Evolutionary conservation across 64 coral and sea anemone species (phyloP).

Genomic region (Catalaphyllia jardinei): DNA sequence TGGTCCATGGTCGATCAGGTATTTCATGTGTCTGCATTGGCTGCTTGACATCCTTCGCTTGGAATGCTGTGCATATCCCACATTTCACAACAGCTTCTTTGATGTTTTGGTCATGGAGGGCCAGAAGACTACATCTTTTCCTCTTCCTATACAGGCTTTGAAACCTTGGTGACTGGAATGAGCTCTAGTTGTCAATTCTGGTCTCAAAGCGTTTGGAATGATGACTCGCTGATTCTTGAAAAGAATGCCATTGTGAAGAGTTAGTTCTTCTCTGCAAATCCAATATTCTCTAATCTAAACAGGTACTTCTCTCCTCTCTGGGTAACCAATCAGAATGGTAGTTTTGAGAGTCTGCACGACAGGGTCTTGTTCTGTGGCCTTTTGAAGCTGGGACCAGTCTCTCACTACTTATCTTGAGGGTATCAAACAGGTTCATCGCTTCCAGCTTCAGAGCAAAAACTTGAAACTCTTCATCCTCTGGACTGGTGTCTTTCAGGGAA

Average conservation of each 20-base stretch:
- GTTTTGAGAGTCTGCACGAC: slow-evolving; percentile 41
- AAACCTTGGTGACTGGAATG: background rate
- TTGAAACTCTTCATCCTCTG: too few relatives aligned
- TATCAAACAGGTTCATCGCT: slow-evolving; percentile 20
- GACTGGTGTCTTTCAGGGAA: too few relatives aligned
- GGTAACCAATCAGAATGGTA: slow-evolving; percentile 51
- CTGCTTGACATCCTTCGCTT: too few relatives aligned
- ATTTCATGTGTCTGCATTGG: too few relatives aligned
- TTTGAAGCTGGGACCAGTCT: slow-evolving; percentile 57
- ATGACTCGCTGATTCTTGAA: too few relatives aligned
- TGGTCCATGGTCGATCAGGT: too few relatives aligned
- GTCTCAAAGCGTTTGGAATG: too few relatives aligned
- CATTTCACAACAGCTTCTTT: slow-evolving; percentile 50
- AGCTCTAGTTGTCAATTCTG: too few relatives aligned
- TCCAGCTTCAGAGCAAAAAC: slow-evolving; percentile 42
- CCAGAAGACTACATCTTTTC: too few relatives aligned
- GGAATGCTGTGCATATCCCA: slow-evolving; percentile 44
- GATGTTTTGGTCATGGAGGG: too few relatives aligned
- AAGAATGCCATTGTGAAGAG: slow-evolving; percentile 51
- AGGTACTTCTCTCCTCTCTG: slow-evolving; percentile 29
- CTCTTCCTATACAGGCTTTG: too few relatives aligned
- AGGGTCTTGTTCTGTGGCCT: slow-evolving; percentile 57
- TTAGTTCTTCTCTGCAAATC: slow-evolving; percentile 60
- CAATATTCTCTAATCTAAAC: slow-evolving; percentile 26
- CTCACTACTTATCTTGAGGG: slow-evolving; percentile 39